phyloP scores from a whole-genome alignment of 92 coral and sea anemone species.

The Isaurus tuberculatus region DNA sequence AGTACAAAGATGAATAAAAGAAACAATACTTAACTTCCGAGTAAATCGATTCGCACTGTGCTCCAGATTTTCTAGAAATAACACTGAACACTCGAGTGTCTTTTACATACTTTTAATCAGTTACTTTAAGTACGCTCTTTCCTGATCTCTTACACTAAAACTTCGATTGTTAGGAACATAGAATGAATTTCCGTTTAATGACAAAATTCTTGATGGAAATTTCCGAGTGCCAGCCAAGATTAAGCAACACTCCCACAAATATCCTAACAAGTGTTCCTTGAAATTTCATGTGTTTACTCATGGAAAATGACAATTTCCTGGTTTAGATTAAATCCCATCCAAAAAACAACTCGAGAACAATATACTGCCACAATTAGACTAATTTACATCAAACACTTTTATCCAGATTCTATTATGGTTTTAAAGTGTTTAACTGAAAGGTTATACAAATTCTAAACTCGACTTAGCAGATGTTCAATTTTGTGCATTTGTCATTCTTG shows the following conservation, averaged over 20 bases:
- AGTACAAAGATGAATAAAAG: neutral
- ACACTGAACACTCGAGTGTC: no score
- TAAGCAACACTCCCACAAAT: conserved; percentile 17
- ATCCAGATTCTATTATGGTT: neutral
- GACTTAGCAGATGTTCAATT: conserved; percentile 14
- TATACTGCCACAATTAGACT: neutral
- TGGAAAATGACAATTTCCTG: conserved; percentile 42
- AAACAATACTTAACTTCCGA: neutral
- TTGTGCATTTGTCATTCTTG: conserved; percentile 29
- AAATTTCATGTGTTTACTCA: conserved; percentile 16
- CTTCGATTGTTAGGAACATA: neutral
- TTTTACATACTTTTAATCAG: neutral
- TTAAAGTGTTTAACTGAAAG: conserved; percentile 5
- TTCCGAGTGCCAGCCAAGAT: conserved; percentile 13
- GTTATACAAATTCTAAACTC: conserved; percentile 7
- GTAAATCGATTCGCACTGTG: neutral
- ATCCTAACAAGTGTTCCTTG: neutral
- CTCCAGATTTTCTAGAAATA: neutral
- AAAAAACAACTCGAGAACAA: neutral
- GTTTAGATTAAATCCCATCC: neutral
- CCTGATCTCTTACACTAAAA: neutral
- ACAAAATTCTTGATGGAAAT: conserved; percentile 10
- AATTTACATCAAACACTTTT: neutral
- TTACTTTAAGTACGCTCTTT: neutral
- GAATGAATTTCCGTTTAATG: conserved; percentile 14